Percentiles rank a stretch among this genome's conserved stretches.
These are phyloP conservation scores for Nycticorax nycticorax DNA, from an alignment of 2,113 vertebrate species.

Conservation along the genomic window DNA sequence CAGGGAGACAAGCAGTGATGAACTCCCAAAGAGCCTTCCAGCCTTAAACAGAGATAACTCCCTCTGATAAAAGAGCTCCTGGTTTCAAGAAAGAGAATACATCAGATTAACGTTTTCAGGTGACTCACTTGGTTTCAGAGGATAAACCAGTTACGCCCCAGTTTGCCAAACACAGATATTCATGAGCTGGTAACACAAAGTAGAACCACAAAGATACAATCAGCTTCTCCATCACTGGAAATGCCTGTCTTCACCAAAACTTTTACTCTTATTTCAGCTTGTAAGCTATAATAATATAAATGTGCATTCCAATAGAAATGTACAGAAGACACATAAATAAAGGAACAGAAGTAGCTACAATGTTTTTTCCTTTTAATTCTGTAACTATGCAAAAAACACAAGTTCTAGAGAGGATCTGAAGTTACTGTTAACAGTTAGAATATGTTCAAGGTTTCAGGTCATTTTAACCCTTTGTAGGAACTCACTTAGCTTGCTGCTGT, in stretches of 20 bases:
- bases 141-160: neutral
- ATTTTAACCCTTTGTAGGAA: neutral
- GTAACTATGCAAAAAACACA: neutral
- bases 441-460: neutral
- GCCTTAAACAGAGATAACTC: neutral
- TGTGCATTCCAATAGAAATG: accelerated
- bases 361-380: neutral
- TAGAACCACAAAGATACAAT: neutral
- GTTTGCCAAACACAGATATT: neutral
- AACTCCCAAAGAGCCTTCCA: neutral
- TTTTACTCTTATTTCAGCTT: neutral
- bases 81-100: neutral
- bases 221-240: neutral
- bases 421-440: neutral
- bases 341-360: neutral
- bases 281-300: neutral
- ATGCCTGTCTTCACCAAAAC: neutral
- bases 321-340: no score
- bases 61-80: neutral
- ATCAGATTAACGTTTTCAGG: neutral
- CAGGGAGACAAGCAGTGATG: accelerated
- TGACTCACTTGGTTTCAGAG: neutral
- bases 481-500: neutral
- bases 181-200: neutral
- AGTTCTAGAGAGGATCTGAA: neutral